Evolutionary conservation across 2,888 invertebrate genomes (phyloP).

Genomic region (Scrobipalpa atriplicella): DNA sequence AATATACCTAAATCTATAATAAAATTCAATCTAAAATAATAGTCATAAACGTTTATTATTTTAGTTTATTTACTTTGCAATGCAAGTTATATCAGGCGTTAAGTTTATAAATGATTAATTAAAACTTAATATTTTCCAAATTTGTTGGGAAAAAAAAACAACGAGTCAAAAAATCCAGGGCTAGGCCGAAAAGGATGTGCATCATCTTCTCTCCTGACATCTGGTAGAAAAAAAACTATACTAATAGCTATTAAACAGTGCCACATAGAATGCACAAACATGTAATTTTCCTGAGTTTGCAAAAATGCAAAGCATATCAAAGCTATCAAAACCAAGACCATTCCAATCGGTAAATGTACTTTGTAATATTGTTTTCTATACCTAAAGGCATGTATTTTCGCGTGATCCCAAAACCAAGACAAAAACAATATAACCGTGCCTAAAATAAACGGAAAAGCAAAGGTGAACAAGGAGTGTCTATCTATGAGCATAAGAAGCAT

Average conservation of each 20-base stretch:
- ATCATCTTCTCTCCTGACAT: not conserved
- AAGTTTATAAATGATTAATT: no score
- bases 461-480: not conserved
- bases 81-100: no score
- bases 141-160: not conserved
- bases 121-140: no score
- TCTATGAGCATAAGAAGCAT: no score
- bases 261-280: not conserved
- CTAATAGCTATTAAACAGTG: slow-evolving; percentile 5
- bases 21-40: no score
- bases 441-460: not conserved
- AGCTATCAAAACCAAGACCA: not conserved
- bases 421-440: not conserved
- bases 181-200: not conserved
- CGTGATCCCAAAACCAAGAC: slow-evolving; percentile 1
- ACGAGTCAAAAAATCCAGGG: not conserved
- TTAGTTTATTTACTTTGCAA: no score
- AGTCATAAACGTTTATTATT: no score
- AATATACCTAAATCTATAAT: no score
- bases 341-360: not conserved
- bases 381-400: not conserved
- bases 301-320: slow-evolving; percentile 5
- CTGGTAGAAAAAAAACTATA: not conserved
- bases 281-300: not conserved
- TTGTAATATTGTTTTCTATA: not conserved